Base-by-base conservation (phyloP, 2,888 invertebrate genomes). In the Lochmaea capreae region DNA sequence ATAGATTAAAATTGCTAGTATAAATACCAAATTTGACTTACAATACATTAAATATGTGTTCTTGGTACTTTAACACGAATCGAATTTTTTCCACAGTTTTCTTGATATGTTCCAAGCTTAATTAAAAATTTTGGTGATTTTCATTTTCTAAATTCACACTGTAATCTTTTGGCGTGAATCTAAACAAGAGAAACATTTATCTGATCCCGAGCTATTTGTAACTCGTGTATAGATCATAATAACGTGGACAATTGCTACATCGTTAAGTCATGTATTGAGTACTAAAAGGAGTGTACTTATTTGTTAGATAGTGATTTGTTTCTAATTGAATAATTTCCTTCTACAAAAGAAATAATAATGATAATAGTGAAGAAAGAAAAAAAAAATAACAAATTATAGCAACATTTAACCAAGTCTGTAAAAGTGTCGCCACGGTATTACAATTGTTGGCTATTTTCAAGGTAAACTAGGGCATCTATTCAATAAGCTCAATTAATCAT, bases 401-500 rank as follows among this genome's bases (percentile, higher is more conserved):
- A 16, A 54, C 54, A 54, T 54, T 54, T 18, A 54, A 9, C 18
- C 3, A 16, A 18, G 54, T 54, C 54, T 10, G 5, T 54, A 54
- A 54, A 18, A 54, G 54, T 54, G 54, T 54, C 54, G 18, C 18
- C 18, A 54, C 54, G 16, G n/a, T 54, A 54, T 16, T 16, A 18
- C 54, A 54, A 54, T 54, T 54, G 18, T 54, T 54, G 16, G 54
- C n/a, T 54, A 54, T 54, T 54, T 54, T 18, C 54, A 54, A 54
- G 54, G 54, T 54, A 54, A 54, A 54, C 54, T 18, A 54, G 54
- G 54, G 18, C 18, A 54, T 54, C 54, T 54, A 54, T 16, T 54
- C 18, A 54, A 52, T 52, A 52, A 16, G n/a, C 14, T 14, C 10
- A 18, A 54, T 16, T 54, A 18, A 54, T 54, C 18, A 54, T 54